Evolutionary conservation across 2,113 vertebrate genomes (phyloP).

Genomic region (Phalacrocorax pelagicus): DNA sequence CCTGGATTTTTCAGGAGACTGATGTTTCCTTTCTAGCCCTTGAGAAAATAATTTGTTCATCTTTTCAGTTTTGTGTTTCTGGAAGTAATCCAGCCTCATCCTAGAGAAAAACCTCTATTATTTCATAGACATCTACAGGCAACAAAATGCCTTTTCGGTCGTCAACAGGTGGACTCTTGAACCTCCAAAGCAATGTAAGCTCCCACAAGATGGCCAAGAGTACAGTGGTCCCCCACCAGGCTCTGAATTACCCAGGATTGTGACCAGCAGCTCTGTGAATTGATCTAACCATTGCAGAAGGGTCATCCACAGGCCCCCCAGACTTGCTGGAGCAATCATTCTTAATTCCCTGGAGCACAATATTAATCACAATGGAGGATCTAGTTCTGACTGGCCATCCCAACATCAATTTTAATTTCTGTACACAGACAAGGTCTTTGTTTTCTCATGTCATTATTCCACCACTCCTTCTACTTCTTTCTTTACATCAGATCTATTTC

Average conservation of each 20-base stretch:
- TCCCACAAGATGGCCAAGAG: neutral
- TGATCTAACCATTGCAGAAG: neutral
- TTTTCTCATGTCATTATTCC: neutral
- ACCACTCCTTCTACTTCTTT: neutral
- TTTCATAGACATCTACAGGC: neutral
- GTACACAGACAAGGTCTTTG: neutral
- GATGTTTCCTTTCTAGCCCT: neutral
- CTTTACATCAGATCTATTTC: neutral
- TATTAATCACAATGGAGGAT: neutral
- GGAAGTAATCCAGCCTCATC: neutral
- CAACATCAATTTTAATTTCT: neutral
- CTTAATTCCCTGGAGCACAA: neutral
- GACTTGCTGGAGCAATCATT: neutral
- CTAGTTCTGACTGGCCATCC: neutral
- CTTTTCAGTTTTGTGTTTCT: neutral
- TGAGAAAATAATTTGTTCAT: neutral
- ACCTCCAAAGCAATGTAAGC: neutral
- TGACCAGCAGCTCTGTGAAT: neutral
- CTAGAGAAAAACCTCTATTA: neutral
- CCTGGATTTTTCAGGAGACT: neutral
- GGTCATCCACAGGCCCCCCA: neutral
- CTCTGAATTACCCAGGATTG: neutral
- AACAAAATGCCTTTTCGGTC: neutral
- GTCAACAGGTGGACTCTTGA: neutral
- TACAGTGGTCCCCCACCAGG: accelerated